Evolutionary conservation across 2,797 vertebrate species (phyloP).

Genomic region (Aldrovandia affinis): DNA sequence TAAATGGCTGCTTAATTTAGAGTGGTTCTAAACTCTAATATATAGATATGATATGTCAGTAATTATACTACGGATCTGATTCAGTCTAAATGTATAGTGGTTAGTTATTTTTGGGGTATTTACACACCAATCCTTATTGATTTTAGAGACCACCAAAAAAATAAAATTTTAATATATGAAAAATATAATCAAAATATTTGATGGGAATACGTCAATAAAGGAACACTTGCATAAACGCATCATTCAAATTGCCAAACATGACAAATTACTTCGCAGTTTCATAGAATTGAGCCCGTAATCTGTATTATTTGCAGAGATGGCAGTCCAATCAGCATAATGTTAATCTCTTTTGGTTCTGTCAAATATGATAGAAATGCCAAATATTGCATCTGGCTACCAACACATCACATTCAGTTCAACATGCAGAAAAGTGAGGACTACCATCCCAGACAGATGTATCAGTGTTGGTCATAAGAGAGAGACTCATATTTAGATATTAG

Average conservation of each 20-base stretch:
- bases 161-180: too few species aligned
- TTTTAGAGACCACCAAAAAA: too few species aligned
- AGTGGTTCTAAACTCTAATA: not conserved
- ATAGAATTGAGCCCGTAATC: not conserved
- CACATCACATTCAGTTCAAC: not conserved
- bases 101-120: not conserved
- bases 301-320: not conserved
- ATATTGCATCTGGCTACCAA: not conserved
- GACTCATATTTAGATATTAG: not conserved
- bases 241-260: too few species aligned
- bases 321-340: not conserved
- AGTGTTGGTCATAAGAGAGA: not conserved
- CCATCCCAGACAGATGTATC: not conserved
- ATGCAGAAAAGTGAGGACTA: not conserved
- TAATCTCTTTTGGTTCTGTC: not conserved
- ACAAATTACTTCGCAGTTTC: too few species aligned
- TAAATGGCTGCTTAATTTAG: slow-evolving; percentile 5
- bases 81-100: not conserved
- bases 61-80: not conserved
- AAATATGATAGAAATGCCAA: not conserved
- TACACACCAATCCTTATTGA: too few species aligned
- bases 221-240: too few species aligned
- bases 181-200: too few species aligned
- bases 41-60: not conserved
- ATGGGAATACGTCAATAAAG: too few species aligned